A percentile compares a stretch with the other conserved stretches of the same genome.
Evolutionary conservation across 2,797 vertebrate species (phyloP).

Genomic region (Rhynchonycteris naso): DNA sequence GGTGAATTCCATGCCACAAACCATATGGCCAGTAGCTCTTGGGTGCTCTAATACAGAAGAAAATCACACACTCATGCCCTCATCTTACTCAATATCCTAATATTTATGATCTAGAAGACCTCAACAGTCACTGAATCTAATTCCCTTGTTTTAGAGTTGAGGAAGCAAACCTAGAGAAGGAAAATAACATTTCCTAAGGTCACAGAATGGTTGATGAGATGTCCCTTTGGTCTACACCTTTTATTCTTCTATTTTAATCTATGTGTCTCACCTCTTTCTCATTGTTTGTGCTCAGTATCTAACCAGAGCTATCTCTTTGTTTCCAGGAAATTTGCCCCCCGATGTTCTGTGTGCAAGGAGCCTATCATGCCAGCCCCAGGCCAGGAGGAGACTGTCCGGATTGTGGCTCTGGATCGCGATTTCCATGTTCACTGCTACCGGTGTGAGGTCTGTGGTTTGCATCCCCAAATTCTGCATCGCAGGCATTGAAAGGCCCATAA

Average conservation of each 20-base stretch:
- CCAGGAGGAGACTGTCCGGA: constrained; percentile 98
- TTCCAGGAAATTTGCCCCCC: constrained; percentile 96
- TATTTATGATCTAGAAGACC: neutral
- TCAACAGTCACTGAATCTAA: neutral
- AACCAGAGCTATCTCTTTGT: neutral
- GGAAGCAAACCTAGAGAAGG: neutral
- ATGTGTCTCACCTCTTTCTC: neutral
- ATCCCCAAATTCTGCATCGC: rapidly evolving
- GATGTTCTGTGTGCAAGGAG: constrained; percentile 97
- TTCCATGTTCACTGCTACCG: constrained; percentile 99
- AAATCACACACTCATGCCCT: too few species aligned
- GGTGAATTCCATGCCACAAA: neutral
- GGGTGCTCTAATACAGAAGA: neutral
- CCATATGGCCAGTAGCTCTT: neutral
- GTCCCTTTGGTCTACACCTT: neutral
- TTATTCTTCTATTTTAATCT: neutral
- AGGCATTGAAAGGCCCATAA: neutral
- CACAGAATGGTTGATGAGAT: neutral
- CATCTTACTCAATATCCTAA: neutral
- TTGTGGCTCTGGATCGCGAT: constrained; percentile 97
- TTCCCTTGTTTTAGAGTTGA: neutral
- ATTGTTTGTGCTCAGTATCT: neutral
- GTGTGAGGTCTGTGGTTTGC: constrained; percentile 92
- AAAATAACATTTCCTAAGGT: neutral
- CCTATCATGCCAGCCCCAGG: constrained; percentile 98